A percentile compares a stretch with the other conserved stretches of the same genome.
phyloP scores from a whole-genome alignment of 2,888 invertebrate species.

The Gymnoscelis rufifasciata region DNA sequence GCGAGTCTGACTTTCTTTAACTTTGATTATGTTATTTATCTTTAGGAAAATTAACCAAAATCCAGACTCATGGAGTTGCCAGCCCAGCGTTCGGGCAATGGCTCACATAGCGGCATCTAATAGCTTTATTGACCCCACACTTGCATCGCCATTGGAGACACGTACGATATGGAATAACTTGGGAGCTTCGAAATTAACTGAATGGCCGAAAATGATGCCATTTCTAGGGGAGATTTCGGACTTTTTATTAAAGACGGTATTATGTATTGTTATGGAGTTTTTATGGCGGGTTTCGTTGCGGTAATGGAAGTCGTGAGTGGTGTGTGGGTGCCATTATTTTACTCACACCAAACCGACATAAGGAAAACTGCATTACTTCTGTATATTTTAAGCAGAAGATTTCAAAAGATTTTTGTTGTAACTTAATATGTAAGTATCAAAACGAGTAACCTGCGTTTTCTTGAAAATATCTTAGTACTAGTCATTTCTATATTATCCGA shows the following conservation, averaged over 20 bases:
- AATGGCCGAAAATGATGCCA: constrained; percentile 5
- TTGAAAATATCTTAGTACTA: too few relatives aligned
- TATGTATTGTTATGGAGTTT: neutral
- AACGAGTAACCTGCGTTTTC: too few relatives aligned
- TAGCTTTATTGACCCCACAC: constrained; percentile 61
- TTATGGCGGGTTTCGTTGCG: neutral
- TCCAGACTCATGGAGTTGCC: neutral
- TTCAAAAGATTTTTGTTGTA: too few relatives aligned
- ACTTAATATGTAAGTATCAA: too few relatives aligned
- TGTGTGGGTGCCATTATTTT: neutral
- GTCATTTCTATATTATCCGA: too few relatives aligned
- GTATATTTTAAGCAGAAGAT: too few relatives aligned
- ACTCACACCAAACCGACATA: too few relatives aligned
- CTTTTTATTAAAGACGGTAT: neutral
- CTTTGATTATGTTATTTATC: too few relatives aligned
- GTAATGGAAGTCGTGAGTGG: neutral
- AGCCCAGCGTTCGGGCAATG: constrained; percentile 40
- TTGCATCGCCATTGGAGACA: constrained; percentile 25
- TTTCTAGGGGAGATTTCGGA: neutral
- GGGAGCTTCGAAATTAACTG: constrained; percentile 10
- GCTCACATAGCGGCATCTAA: constrained; percentile 54
- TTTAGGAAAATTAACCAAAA: neutral
- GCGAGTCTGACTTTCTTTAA: too few relatives aligned
- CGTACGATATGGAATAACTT: constrained; percentile 15
- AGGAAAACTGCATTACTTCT: too few relatives aligned